Base-by-base conservation (phyloP, 92 coral and sea anemone genomes). In the Siderastrea radians region DNA sequence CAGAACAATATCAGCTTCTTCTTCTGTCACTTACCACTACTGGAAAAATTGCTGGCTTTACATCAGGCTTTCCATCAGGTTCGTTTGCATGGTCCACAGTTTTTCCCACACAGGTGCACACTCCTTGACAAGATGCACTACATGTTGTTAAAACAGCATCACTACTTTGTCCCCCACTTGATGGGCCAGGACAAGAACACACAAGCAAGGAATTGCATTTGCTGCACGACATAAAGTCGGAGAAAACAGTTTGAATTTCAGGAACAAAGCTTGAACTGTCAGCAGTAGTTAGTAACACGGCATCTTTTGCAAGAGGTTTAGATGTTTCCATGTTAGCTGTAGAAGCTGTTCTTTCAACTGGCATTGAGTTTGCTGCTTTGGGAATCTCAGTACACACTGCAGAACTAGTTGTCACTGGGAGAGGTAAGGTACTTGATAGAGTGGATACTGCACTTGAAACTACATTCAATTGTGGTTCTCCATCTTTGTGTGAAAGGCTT, bases 131-230 rank as follows among this genome's bases (percentile, higher is more conserved):
- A 7, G 65, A 62, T 14, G 73, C 74, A 11, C 55, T 55, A 43
- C 73, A 84, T 38, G 80, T 26, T 6, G 3, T 6, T 1, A 26
- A n/a, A 43, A 2, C 62, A 58, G 13, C 50, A 13, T 43, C 49
- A 2, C 47, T 14, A 70, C 5, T 38, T 15, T 72, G 72, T 6
- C 14, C 79, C 16, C 64, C 59, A 19, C 51, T 6, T 7, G 80
- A 84, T 2, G 80, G 61, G 6, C 74, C 72, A n/a, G 80, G 60
- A 10, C 87, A 84, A 1, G 87, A 84, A 38, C 87, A 84, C 5
- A 84, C 87, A 74, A 84, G 87, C 15, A 84, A 58, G 5, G 80
- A 84, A 54, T 84, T 73, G 64, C 80, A 84, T 62, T 84, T 84
- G n/a, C 10, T 4, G 51, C 87, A 84, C 2, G 79, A 63, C 1